Evolutionary conservation across 2,888 invertebrate species (phyloP).

Genomic region (Strigamia crassipes): DNA sequence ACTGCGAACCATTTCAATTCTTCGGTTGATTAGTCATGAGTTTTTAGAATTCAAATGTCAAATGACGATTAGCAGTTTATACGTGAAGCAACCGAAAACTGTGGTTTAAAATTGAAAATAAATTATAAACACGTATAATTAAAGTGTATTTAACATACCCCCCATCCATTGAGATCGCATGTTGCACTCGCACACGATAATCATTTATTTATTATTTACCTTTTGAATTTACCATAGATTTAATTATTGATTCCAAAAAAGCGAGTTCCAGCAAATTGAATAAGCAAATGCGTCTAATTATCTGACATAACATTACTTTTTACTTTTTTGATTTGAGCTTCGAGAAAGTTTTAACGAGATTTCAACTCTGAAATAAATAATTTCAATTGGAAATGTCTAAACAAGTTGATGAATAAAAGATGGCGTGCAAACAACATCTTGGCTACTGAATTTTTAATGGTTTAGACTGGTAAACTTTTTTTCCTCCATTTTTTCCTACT

Average conservation of each 20-base stretch:
- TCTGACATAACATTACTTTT: background rate
- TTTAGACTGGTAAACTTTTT: background rate
- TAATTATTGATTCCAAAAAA: too few relatives aligned
- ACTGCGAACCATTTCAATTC: constrained; percentile 19
- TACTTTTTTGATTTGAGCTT: background rate
- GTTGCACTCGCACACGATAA: too few relatives aligned
- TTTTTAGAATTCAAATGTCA: constrained; percentile 25
- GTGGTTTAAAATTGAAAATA: background rate
- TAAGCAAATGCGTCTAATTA: background rate
- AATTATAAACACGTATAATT: too few relatives aligned
- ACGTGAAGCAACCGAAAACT: background rate
- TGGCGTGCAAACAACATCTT: background rate
- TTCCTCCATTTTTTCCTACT: background rate
- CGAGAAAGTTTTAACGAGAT: background rate
- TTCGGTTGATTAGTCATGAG: constrained; percentile 34
- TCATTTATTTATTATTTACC: background rate
- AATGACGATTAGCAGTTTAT: constrained; percentile 6
- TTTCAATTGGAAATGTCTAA: background rate
- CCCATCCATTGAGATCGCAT: too few relatives aligned
- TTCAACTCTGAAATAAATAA: constrained; percentile 8
- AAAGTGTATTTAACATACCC: too few relatives aligned
- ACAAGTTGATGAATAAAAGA: background rate
- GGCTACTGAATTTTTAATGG: constrained; percentile 24
- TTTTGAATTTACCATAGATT: too few relatives aligned
- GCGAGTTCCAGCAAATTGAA: background rate